These are phyloP conservation scores for Andricus grossulariae DNA, from an alignment of 1,140 invertebrate genomes.

Conservation along the genomic window DNA sequence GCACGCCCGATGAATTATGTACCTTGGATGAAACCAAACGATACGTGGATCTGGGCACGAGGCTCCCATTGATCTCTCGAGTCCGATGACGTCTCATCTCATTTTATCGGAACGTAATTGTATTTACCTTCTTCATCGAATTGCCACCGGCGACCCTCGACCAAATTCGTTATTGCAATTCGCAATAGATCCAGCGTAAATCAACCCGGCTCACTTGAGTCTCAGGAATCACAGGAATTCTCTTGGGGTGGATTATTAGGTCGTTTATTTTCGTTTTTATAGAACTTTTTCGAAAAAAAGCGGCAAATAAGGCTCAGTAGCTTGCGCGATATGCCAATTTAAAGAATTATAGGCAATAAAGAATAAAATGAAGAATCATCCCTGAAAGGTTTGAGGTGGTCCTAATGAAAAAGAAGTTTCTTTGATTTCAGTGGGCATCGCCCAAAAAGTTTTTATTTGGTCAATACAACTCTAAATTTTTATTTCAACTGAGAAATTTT, in stretches of 20 bases:
- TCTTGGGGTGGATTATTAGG: neutral
- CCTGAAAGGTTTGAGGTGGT: too few species aligned
- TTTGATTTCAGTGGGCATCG: too few species aligned
- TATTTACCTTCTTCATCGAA: slow-evolving; percentile 5
- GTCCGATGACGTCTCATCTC: slow-evolving; percentile 33
- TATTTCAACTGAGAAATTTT: neutral
- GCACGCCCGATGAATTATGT: slow-evolving; percentile 76
- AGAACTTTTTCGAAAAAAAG: neutral
- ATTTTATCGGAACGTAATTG: slow-evolving; percentile 15
- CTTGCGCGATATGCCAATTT: neutral
- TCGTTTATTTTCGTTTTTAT: slow-evolving; percentile 8
- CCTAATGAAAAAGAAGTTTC: too few species aligned
- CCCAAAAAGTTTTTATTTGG: too few species aligned
- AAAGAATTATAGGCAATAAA: neutral
- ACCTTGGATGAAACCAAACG: slow-evolving; percentile 73
- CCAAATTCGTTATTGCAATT: slow-evolving; percentile 4
- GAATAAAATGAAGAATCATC: too few species aligned
- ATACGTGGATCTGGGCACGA: slow-evolving; percentile 53
- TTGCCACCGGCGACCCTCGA: neutral
- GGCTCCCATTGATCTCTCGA: slow-evolving; percentile 49
- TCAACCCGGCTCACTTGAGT: neutral
- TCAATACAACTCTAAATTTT: too few species aligned
- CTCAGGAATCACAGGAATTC: slow-evolving; percentile 3
- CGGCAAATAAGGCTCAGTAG: neutral
- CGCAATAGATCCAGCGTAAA: neutral